Conservation (phyloP, 1,140 invertebrate genomes). For the Aporrectodea caliginosa region DNA sequence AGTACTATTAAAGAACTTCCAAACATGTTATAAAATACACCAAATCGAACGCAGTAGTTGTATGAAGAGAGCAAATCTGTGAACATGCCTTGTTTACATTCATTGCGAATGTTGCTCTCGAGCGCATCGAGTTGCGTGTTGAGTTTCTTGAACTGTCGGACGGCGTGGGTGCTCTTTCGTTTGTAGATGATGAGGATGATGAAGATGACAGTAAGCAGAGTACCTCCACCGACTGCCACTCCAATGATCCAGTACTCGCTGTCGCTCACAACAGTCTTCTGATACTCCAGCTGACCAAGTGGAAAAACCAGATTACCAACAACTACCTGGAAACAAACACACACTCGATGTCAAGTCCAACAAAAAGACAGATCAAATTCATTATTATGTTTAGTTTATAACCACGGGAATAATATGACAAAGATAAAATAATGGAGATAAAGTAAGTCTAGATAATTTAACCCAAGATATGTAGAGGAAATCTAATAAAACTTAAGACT, state of each 20-base stretch:
- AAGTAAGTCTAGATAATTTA: neutral
- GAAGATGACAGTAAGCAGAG: slow-evolving; percentile 78
- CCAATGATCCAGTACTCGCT: slow-evolving; percentile 50
- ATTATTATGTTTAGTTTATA: neutral
- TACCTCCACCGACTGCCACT: slow-evolving; percentile 69
- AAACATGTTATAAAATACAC: too few relatives aligned
- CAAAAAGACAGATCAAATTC: too few relatives aligned
- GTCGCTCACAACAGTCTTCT: slow-evolving; percentile 70
- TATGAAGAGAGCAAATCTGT: slow-evolving; percentile 1
- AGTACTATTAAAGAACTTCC: too few relatives aligned
- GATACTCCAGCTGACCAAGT: slow-evolving; percentile 80
- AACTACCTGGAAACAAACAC: slow-evolving; percentile 58
- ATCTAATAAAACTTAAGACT: neutral
- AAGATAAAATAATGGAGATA: neutral
- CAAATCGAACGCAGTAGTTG: slow-evolving; percentile 1
- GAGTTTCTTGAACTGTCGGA: slow-evolving; percentile 92
- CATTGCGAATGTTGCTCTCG: slow-evolving; percentile 93
- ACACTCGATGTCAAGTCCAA: too few relatives aligned
- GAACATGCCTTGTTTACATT: slow-evolving; percentile 85
- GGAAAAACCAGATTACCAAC: slow-evolving; percentile 83
- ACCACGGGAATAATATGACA: neutral
- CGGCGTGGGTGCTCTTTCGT: slow-evolving; percentile 87
- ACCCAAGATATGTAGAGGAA: neutral
- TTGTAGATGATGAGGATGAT: slow-evolving; percentile 82
- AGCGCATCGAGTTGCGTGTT: slow-evolving; percentile 99